Evolutionary conservation across 2,888 invertebrate genomes (phyloP).

Genomic region (Pediacus dermestoides): DNA sequence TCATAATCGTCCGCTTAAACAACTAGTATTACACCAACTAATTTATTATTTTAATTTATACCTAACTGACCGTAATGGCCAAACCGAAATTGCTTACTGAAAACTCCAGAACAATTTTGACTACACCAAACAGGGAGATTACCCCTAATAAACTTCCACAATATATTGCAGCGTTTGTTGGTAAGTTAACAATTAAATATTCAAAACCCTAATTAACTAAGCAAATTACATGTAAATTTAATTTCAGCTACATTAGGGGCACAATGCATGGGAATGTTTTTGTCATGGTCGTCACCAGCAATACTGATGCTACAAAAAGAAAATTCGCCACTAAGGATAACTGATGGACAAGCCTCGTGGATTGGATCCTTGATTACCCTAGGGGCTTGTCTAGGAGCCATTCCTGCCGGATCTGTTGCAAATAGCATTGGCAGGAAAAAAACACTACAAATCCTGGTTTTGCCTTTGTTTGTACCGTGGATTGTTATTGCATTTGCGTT

Average conservation of each 20-base stretch:
- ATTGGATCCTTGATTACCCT: slow-evolving; percentile 56
- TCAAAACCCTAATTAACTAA: no score
- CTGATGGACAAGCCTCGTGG: slow-evolving; percentile 52
- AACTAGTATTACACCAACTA: no score
- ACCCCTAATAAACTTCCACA: slow-evolving; percentile 34
- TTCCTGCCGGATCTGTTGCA: slow-evolving; percentile 56
- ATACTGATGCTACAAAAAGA: slow-evolving; percentile 47
- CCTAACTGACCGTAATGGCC: slow-evolving; percentile 29
- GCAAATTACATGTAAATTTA: no score
- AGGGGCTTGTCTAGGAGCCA: slow-evolving; percentile 56
- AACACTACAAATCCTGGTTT: slow-evolving; percentile 53
- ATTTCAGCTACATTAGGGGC: slow-evolving; percentile 58
- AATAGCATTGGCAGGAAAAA: slow-evolving; percentile 57
- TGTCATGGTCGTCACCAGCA: slow-evolving; percentile 60
- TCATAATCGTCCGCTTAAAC: no score
- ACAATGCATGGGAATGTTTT: slow-evolving; percentile 55
- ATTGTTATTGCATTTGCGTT: slow-evolving; percentile 57
- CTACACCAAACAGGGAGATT: slow-evolving; percentile 17
- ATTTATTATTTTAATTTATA: no score
- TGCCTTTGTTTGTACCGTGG: slow-evolving; percentile 57
- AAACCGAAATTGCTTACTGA: slow-evolving; percentile 28
- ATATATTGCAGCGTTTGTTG: slow-evolving; percentile 36
- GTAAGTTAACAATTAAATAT: no score
- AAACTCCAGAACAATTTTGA: slow-evolving; percentile 30
- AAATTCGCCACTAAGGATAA: slow-evolving; percentile 25